These are phyloP conservation scores for Cyanoramphus novaezelandiae DNA, from an alignment of 2,113 vertebrate genomes.

Conservation along the genomic window DNA sequence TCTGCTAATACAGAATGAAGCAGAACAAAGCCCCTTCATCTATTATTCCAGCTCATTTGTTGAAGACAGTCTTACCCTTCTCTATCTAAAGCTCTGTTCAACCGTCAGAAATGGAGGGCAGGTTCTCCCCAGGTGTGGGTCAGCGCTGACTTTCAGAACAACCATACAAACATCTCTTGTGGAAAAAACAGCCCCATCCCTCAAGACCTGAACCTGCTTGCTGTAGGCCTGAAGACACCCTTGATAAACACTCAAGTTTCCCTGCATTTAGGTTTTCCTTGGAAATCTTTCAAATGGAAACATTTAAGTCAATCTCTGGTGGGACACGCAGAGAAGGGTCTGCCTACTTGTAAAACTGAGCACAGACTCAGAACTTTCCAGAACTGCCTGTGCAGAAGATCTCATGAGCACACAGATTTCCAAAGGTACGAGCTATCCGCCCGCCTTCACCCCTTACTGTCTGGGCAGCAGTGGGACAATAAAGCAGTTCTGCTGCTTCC, in stretches of 20 bases:
- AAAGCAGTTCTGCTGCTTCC: not conserved
- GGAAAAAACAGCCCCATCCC: rapidly evolving
- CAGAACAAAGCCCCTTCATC: not conserved
- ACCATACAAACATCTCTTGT: not conserved
- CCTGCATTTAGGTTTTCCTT: not conserved
- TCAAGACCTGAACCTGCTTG: not conserved
- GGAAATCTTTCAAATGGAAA: not conserved
- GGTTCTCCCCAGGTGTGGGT: rapidly evolving
- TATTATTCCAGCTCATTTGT: not conserved
- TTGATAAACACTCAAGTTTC: not conserved
- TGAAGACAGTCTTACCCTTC: rapidly evolving
- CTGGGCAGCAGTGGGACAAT: not conserved
- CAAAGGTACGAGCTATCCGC: not conserved
- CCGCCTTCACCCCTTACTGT: not conserved
- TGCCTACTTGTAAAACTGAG: not conserved
- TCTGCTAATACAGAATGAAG: not conserved
- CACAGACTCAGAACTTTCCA: not conserved
- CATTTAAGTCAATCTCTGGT: not conserved
- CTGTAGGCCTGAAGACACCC: rapidly evolving
- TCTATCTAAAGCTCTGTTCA: rapidly evolving
- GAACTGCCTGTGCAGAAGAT: not conserved
- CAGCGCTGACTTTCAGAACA: not conserved
- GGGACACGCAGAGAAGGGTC: not conserved
- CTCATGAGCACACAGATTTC: not conserved
- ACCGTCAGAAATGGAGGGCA: rapidly evolving